Evolutionary conservation across 2,888 invertebrate genomes (phyloP), one percentile per base, ranked within the genome.

Genomic region (Xestia rhomboidea): DNA sequence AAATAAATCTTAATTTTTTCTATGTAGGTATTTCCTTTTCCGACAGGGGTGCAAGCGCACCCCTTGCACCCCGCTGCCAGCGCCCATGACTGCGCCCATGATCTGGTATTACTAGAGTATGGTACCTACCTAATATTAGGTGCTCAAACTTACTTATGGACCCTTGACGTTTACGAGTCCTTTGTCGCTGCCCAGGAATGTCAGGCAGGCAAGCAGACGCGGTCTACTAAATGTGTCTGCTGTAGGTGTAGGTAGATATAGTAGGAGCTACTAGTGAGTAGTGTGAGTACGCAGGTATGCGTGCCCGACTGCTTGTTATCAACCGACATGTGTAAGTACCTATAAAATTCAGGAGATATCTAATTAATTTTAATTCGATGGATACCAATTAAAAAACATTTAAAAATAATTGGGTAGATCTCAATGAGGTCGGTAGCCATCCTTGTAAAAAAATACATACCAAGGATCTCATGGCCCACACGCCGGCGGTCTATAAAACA

Each of bases 401-500:
- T 68, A 77, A 81, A 76, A 78, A 72, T 78, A 84, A 74, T 83
- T 67, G 71, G 68, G 62, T 86, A 78, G 51, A 30, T 78, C 38
- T 76, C 51, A 70, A 74, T 69, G 68, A 83, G 63, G 73, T 68
- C 67, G 51, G 63, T 63, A 73, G 73, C 60, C 70, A 64, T 64
- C 30, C 63, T 51, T 74, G 49, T 76, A 63, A 73, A 81, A 70
- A 81, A 73, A 73, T n/a, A 69, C 13, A 60, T 41, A 21, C 44
- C 57, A 72, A 77, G 71, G 69, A 63, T 67, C 60, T 41, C 30
- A 63, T 70, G 84, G 84, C 76, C 87, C 87, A 84, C 85, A 87
- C 85, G 73, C 70, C 81, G 76, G 34, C 67, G 72, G 62, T 74
- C 71, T 83, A 87, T 90, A 88, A 91, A 92, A 89, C 88, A 88